Evolutionary conservation across 2,797 vertebrate species (phyloP).

Genomic region (Sebastes melanostomus): DNA sequence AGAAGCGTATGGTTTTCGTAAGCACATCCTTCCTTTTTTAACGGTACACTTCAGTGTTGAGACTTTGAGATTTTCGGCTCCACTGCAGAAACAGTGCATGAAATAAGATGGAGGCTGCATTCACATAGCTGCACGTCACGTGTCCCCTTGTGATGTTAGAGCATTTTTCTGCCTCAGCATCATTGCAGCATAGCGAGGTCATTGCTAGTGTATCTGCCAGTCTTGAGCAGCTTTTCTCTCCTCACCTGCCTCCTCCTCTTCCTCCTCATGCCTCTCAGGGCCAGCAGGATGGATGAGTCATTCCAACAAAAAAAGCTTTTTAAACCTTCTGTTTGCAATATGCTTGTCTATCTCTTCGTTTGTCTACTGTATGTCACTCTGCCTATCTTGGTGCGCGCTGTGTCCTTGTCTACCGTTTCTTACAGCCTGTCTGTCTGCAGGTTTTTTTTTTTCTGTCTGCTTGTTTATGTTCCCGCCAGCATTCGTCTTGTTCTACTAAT

Average conservation of each 20-base stretch:
- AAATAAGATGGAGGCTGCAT: slow-evolving; percentile 9
- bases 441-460: not conserved
- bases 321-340: slow-evolving; percentile 28
- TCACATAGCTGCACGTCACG: not conserved
- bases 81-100: not conserved
- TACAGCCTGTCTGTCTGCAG: not conserved
- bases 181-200: slow-evolving; percentile 10
- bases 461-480: slow-evolving; percentile 10
- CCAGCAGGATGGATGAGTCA: slow-evolving; percentile 46
- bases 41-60: not conserved
- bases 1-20: not conserved
- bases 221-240: slow-evolving; percentile 29
- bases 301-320: slow-evolving; percentile 15
- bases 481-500: slow-evolving; percentile 12
- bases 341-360: not conserved
- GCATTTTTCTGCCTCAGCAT: not conserved
- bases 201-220: not conserved
- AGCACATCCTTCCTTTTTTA: not conserved
- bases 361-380: not conserved
- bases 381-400: not conserved
- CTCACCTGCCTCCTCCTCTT: slow-evolving; percentile 35
- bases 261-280: slow-evolving; percentile 18
- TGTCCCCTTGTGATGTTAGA: not conserved
- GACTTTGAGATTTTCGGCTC: not conserved
- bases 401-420: not conserved